Evolutionary conservation across 2,888 invertebrate species (phyloP), one percentile per base, ranked within the genome.

Genomic region (Marronus borbonicus): DNA sequence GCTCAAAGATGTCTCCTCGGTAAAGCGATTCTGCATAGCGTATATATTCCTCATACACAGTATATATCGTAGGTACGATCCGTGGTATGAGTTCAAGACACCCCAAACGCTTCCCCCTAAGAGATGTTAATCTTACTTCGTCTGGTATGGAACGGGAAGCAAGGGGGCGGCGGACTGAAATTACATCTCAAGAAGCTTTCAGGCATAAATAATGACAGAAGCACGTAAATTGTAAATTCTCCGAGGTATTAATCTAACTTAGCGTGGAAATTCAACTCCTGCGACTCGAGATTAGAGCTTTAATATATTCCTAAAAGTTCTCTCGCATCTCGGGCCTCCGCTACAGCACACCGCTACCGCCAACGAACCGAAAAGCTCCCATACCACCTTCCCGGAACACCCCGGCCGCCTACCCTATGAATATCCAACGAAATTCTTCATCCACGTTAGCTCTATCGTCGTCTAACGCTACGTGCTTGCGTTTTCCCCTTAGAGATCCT

Each of bases 201-300:
- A 86, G 87, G 88, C 88, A 88, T 88, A 88, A 88, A 88, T 88
- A 88, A 88, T 87, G 88, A 87, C 87, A 85, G 84, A 85, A 86
- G 86, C 85, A 86, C 86, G 87, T 87, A 87, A 88, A 88, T 88
- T 88, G 87, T 87, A 87, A 88, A 88, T 88, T 88, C 88, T 88
- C 88, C 84, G 85, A 88, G 88, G 88, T 88, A 88, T 88, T 88
- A 88, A 88, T 88, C 88, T 88, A 88, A 88, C 88, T 88, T 88
- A 87, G 88, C 88, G 88, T 88, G 87, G 88, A 88, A 88, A 88
- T 88, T 88, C 88, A 87, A 88, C 88, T 88, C 87, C 87, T 86
- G 87, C 82, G 88, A 87, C 88, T 88, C 86, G 86, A 88, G 88
- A 88, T 88, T 88, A 88, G 87, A 85, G 87, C 88, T 88, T 88